phyloP scores from a whole-genome alignment of 2,113 vertebrate genomes.

The Rissa tridactyla region DNA sequence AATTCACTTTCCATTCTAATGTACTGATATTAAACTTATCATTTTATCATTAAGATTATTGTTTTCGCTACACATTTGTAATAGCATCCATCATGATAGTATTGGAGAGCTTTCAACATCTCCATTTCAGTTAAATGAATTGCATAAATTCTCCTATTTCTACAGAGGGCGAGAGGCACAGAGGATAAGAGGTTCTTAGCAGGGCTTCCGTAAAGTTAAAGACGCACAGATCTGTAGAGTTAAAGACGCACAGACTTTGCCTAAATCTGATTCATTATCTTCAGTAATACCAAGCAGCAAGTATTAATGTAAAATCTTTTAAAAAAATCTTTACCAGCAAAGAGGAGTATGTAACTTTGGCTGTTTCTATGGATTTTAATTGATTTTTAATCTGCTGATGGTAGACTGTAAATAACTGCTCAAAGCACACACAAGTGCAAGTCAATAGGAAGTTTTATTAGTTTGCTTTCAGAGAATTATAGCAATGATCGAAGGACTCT shows the following conservation, averaged over 20 bases:
- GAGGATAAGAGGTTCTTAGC: neutral
- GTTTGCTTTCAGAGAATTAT: slow-evolving; percentile 68
- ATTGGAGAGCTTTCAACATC: slow-evolving; percentile 25
- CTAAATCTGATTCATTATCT: slow-evolving; percentile 64
- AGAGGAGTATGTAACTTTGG: slow-evolving; percentile 59
- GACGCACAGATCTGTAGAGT: neutral
- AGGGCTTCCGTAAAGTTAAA: neutral
- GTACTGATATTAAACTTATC: neutral
- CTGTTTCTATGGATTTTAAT: slow-evolving; percentile 70
- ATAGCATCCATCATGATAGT: slow-evolving; percentile 20
- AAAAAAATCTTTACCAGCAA: slow-evolving; percentile 57
- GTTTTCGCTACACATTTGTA: slow-evolving; percentile 30
- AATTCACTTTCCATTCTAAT: neutral
- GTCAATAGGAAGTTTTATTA: slow-evolving; percentile 66
- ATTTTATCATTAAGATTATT: slow-evolving; percentile 44
- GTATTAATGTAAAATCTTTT: slow-evolving; percentile 74
- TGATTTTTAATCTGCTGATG: slow-evolving; percentile 76
- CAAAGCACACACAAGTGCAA: slow-evolving; percentile 57
- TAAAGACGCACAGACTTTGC: neutral
- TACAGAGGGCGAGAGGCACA: neutral
- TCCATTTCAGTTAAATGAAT: slow-evolving; percentile 30
- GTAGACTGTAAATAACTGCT: slow-evolving; percentile 67
- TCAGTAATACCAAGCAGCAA: slow-evolving; percentile 49
- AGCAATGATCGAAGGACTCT: slow-evolving; percentile 36
- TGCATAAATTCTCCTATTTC: slow-evolving; percentile 29